Base-by-base conservation (phyloP, 2,888 invertebrate species). In the Gymnocheta viridis region DNA sequence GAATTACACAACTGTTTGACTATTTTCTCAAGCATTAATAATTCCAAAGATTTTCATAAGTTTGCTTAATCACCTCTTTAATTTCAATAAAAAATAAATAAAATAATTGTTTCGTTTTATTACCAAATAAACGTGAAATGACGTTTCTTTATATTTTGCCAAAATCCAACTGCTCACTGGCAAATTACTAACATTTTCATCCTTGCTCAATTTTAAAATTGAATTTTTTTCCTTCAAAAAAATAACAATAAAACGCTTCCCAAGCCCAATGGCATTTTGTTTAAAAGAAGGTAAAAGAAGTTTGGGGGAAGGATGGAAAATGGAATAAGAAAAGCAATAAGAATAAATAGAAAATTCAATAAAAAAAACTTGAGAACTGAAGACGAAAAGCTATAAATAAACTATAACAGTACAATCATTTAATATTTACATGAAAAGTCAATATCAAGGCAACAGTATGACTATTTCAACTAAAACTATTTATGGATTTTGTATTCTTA, bases 51-150 rank as follows among this genome's bases (percentile, higher is more conserved):
- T 27, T 74, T 56, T 49, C 67, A 74, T 58, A 58, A 38, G 44
- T 67, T 56, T 10, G 64, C 49, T 67, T 85, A 81, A 86, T 78
- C 80, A 80, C 74, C 81, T 54, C 49, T 69, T 64, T 44, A 24
- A 69, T 62, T 81, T 67, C 74, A 76, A 81, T 80, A 78, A 82
- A 80, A 81, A 82, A 79, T 76, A 70, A 70, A 70, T n/a, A 56
- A 17, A 32, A 41, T 41, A n/a, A 41, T n/a, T 51, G 35, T 66
- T 72, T 58, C 38, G 19, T 17, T 86, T 86, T 87, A 85, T 85
- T 86, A 86, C 86, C 86, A 82, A 88, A 89, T 89, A 89, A 89
- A 86, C 87, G 87, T 86, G 85, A 88, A 90, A 90, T 88, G 89
- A 89, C 88, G 88, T 89, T 87, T 85, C 19, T 81, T 72, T 58